Conservation (phyloP, 2,113 vertebrate species). For the Sigmodon hispidus region DNA sequence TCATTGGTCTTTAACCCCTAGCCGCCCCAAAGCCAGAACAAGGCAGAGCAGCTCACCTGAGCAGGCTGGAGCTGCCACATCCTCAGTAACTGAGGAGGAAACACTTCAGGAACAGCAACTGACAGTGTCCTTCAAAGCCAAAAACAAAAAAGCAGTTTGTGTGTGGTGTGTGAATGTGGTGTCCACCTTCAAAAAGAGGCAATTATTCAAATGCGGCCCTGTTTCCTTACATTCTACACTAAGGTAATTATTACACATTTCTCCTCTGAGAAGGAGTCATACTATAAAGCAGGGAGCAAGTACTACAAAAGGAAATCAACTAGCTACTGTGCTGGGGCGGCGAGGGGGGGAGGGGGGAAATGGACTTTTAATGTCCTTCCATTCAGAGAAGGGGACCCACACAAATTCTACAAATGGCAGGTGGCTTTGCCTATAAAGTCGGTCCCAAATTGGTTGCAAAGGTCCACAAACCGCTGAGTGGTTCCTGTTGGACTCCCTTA, state of each 20-base stretch:
- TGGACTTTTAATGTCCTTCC: neutral
- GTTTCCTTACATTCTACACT: neutral
- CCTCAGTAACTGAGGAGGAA: neutral
- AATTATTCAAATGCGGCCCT: constrained; percentile 20
- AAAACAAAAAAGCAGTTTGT: neutral
- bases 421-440: neutral
- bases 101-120: neutral
- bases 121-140: neutral
- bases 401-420: neutral
- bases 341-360: too few relatives aligned
- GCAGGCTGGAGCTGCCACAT: neutral
- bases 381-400: constrained; percentile 5
- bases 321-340: neutral
- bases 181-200: neutral
- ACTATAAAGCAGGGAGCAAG: neutral
- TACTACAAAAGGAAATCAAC: neutral
- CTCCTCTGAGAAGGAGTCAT: neutral
- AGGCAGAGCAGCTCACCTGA: neutral
- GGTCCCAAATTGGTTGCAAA: neutral
- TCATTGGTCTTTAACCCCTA: neutral
- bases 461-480: too few relatives aligned
- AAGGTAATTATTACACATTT: neutral
- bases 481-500: neutral
- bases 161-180: neutral
- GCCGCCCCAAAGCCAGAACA: neutral